Base-by-base conservation (phyloP, 1,140 invertebrate genomes). In the Idris sp. region DNA sequence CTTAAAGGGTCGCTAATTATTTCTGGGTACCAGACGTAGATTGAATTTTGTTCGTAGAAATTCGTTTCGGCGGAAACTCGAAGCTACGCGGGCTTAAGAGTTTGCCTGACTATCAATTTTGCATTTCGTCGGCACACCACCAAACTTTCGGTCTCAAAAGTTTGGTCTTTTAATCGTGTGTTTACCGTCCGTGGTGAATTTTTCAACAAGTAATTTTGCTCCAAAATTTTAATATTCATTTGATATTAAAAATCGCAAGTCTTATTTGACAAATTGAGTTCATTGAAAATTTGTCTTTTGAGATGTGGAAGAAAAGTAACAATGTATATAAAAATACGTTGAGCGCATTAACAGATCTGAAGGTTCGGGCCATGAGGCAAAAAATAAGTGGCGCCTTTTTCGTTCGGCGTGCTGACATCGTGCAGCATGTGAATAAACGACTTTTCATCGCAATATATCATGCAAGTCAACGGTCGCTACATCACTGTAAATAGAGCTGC, bases 1-100 rank as follows among this genome's bases (percentile, higher is more conserved):
- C 79, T 84, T 83, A 81, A 82, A 85, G 81, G 81, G 82, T 74
- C 74, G 81, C 83, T 85, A 85, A 86, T 86, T 86, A 85, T 85
- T 86, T 83, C 64, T 64, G 67, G 48, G 62, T 62, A 68, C 64
- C 78, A 77, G 79, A 73, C 76, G 72, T 74, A 77, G 79, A 85
- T 86, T 86, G 77, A 84, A 85, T 86, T 86, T 84, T 76, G 36
- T 44, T 67, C 74, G 76, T 75, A 71, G 64, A 77, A 76, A 80
- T 80, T 79, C 61, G 54, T 78, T 76, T 69, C 61, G 30, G 13
- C 43, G 56, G 18, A 51, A 64, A 59, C 61, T 74, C 61, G 30
- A 35, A 15, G 31, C 31, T 11, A 31, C 11, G 9, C 7, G 46
- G 31, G 62, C 49, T 74, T 62, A 61, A 41, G 61, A 74, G 62